Percentiles rank a stretch among this genome's conserved stretches.
phyloP scores from a whole-genome alignment of 2,113 vertebrate species.

The Mastomys natalensis region DNA sequence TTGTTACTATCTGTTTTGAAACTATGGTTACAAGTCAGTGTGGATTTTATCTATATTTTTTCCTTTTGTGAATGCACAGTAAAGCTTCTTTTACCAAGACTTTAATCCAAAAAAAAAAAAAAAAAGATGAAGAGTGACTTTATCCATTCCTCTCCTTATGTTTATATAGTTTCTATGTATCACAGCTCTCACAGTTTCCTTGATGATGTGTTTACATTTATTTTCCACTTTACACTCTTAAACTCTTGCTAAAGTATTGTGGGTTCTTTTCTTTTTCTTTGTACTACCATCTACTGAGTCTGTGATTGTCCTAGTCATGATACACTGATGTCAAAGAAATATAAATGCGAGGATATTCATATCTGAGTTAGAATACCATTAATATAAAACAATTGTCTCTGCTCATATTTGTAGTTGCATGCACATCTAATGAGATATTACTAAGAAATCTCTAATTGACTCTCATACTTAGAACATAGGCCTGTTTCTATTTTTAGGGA shows the following conservation, averaged over 20 bases:
- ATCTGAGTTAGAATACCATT: not conserved
- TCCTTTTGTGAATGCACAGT: not conserved
- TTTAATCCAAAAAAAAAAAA: not conserved
- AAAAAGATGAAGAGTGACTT: not conserved
- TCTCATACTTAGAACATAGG: constrained; percentile 87
- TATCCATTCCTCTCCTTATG: not conserved
- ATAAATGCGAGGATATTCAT: not conserved
- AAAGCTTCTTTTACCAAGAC: constrained; percentile 20
- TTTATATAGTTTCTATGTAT: constrained; percentile 10
- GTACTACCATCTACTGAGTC: not conserved
- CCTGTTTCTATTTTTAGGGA: constrained; percentile 87
- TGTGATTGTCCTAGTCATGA: constrained; percentile 10
- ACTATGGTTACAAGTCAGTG: constrained; percentile 9
- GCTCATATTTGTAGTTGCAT: constrained; percentile 67
- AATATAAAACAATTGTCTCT: constrained; percentile 35
- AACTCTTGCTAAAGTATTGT: not conserved
- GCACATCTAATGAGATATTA: constrained; percentile 79
- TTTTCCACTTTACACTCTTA: constrained; percentile 36
- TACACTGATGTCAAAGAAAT: not conserved
- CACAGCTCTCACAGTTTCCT: not conserved
- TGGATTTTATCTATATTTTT: constrained; percentile 55
- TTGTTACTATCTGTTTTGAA: not conserved
- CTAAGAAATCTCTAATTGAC: constrained; percentile 85
- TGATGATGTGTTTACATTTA: constrained; percentile 13
- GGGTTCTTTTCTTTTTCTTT: not conserved